Evolutionary conservation across 2,113 vertebrate species (phyloP).

Genomic region (Mandrillus leucophaeus): DNA sequence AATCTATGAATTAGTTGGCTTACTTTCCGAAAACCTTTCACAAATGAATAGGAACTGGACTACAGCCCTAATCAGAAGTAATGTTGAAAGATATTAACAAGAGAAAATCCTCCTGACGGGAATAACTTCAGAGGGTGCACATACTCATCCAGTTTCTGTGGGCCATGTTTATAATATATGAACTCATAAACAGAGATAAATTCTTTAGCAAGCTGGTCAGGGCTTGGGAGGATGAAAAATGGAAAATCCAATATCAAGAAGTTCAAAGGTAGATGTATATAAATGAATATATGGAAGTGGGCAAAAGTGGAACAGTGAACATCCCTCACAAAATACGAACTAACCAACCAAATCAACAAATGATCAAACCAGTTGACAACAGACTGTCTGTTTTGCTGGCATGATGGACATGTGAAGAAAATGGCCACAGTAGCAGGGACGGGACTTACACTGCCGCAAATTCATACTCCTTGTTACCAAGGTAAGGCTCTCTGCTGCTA

Average conservation of each 20-base stretch:
- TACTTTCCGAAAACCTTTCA: background rate
- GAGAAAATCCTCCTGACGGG: background rate
- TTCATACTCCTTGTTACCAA: background rate
- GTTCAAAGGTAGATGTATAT: background rate
- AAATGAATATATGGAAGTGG: background rate
- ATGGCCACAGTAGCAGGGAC: background rate
- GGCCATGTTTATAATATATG: background rate
- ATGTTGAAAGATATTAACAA: too few relatives aligned
- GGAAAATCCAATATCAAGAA: background rate
- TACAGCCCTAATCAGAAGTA: background rate
- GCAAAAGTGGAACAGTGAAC: too few relatives aligned
- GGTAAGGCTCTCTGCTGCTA: background rate
- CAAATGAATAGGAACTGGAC: background rate
- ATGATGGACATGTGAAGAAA: background rate
- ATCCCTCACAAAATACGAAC: background rate
- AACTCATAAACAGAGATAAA: background rate
- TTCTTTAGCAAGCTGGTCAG: background rate
- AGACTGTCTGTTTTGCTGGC: background rate
- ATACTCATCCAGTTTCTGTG: background rate
- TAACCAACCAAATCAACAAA: background rate
- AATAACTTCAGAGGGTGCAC: background rate
- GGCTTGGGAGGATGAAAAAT: rapidly evolving
- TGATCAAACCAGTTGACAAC: background rate
- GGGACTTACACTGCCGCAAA: background rate
- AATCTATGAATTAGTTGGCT: background rate